Conservation (phyloP, 2,113 vertebrate species). For the Glaucomys volans region DNA sequence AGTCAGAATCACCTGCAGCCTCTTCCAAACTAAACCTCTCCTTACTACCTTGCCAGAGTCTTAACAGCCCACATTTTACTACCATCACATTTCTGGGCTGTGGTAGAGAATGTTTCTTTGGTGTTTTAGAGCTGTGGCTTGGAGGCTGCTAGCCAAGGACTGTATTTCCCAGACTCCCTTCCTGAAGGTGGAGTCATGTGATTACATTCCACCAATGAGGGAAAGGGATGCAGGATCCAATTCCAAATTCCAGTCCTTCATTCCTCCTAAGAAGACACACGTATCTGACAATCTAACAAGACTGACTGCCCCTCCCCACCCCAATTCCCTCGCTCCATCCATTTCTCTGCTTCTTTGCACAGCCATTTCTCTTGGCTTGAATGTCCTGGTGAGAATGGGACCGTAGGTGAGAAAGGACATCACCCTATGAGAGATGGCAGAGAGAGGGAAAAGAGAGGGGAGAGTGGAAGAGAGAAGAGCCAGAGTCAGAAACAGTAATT, state of each 20-base stretch:
- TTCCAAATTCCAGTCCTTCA: background rate
- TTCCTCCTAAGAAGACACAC: background rate
- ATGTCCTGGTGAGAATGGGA: background rate
- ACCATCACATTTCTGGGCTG: rapidly evolving
- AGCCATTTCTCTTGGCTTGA: background rate
- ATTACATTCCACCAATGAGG: background rate
- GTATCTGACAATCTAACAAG: background rate
- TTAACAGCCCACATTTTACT: background rate
- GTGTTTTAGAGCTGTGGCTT: background rate
- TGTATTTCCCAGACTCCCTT: background rate
- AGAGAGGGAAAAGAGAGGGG: background rate
- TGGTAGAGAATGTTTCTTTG: background rate
- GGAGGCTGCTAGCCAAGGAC: background rate
- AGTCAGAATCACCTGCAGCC: background rate
- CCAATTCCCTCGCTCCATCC: too few relatives aligned
- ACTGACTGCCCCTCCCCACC: background rate
- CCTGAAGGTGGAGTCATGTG: background rate
- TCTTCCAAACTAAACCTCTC: background rate
- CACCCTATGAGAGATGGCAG: background rate
- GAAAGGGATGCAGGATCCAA: background rate
- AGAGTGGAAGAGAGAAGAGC: background rate
- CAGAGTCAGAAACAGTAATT: background rate
- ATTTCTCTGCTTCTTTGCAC: background rate
- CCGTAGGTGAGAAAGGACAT: background rate
- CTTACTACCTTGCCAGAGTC: background rate